Percentiles rank a stretch among this genome's conserved stretches.
Evolutionary conservation across 2,113 vertebrate species (phyloP).

Genomic region (Xenus cinereus): DNA sequence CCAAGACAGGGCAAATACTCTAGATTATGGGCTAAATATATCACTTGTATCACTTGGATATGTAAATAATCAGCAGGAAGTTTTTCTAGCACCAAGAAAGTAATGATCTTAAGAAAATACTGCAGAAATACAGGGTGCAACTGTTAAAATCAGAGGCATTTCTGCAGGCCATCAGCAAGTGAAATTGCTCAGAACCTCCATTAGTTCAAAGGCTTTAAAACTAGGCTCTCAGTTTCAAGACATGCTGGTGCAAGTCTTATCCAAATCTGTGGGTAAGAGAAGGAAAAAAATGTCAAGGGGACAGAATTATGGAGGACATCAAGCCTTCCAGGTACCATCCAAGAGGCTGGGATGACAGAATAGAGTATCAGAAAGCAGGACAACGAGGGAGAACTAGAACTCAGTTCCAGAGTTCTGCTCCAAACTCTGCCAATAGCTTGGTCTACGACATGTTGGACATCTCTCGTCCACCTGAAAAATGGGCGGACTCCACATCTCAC

Average conservation of each 20-base stretch:
- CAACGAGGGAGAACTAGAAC: neutral
- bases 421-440: neutral
- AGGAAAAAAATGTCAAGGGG: neutral
- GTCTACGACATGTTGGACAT: neutral
- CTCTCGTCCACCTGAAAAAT: neutral
- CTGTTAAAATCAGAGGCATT: neutral
- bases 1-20: neutral
- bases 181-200: neutral
- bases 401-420: neutral
- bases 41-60: neutral
- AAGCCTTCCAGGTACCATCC: neutral
- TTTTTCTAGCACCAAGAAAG: neutral
- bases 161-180: neutral
- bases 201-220: neutral
- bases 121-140: neutral
- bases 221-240: neutral
- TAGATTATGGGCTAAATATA: neutral
- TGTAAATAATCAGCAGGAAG: neutral
- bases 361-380: neutral
- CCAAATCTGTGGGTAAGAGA: neutral
- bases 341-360: neutral
- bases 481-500: neutral
- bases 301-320: neutral
- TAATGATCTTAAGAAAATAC: neutral
- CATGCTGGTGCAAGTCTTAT: neutral